Evolutionary conservation across 2,113 vertebrate genomes (phyloP).

Genomic region (Alaudala cheleensis): DNA sequence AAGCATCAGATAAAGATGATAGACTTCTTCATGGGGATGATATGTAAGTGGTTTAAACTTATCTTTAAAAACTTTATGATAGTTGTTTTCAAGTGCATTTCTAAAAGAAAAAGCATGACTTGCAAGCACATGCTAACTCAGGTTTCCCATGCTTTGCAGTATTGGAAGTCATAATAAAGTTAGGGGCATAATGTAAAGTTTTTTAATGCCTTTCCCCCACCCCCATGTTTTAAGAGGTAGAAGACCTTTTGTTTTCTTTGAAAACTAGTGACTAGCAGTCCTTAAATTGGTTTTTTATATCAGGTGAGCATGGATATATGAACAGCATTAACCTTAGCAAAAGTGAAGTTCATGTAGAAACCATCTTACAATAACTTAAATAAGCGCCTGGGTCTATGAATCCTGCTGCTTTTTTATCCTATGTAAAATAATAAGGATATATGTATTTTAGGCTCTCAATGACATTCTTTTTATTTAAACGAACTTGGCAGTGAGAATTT

Average conservation of each 20-base stretch:
- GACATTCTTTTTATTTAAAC: neutral
- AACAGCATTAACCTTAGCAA: neutral
- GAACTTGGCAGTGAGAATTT: slow-evolving; percentile 84
- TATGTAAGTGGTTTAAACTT: slow-evolving; percentile 72
- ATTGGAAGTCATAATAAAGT: neutral
- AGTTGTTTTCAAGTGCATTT: neutral
- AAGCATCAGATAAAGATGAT: slow-evolving; percentile 88
- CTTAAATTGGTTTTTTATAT: neutral
- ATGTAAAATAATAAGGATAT: neutral
- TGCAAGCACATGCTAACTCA: neutral
- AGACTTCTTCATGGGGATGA: slow-evolving; percentile 82
- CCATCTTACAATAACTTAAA: neutral
- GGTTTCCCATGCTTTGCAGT: neutral
- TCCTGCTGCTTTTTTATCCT: neutral
- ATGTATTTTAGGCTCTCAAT: neutral
- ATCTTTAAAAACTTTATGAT: neutral
- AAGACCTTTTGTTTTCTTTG: neutral
- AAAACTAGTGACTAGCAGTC: neutral
- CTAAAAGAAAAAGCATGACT: neutral
- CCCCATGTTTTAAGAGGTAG: neutral
- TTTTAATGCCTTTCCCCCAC: neutral
- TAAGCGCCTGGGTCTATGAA: neutral
- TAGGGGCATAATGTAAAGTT: neutral
- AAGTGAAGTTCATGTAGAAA: neutral
- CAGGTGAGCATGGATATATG: neutral